Base-by-base conservation (phyloP, 2,888 invertebrate genomes). In the Homarus gammarus region DNA sequence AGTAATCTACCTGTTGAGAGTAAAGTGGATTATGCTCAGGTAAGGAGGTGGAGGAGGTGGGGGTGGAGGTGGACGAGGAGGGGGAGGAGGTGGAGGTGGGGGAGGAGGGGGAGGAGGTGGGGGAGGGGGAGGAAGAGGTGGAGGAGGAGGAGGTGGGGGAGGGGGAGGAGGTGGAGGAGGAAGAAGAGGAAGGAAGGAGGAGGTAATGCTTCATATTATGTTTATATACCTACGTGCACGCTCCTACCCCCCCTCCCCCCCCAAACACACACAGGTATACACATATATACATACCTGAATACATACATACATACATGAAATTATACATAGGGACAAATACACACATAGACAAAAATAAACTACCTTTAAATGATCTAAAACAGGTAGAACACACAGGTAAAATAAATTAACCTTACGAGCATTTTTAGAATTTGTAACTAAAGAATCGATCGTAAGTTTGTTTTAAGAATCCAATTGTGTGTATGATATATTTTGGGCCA, bases 51-150 rank as follows among this genome's bases (percentile, higher is more conserved):
- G 75, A 56, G 22, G 73, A 73, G 73, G 73, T 73, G 73, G 73
- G 18, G 75, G 75, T 40, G 40, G 75, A 75, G 75, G 40, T 75
- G 75, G 75, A 40, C 75, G n/a, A 44, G 44, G 27, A 49, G 77
- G n/a, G 38, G n/a, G 77, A 77, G 77, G n/a, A n/a, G 44, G 77
- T 1, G 77, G 44, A 44, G n/a, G 77, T 77, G 77, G n/a, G 77
- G n/a, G 77, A 27, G 40, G 38, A 40, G 12, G n/a, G 75, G 38
- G 44, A 10, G 75, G 6, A 44, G 18, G 77, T n/a, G 77, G n/a
- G 31, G 1, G 44, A 2, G 12, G 0, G 49, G 6, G 40, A 22
- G 61, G 61, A n/a, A 18, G 6, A 75, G 40, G 27, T 70, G 70
- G 70, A 70, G 75, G 38, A 75, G 38, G 75, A 75, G 75, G 38